phyloP scores from a whole-genome alignment of 2,888 invertebrate species.

The Pasiphila rectangulata region DNA sequence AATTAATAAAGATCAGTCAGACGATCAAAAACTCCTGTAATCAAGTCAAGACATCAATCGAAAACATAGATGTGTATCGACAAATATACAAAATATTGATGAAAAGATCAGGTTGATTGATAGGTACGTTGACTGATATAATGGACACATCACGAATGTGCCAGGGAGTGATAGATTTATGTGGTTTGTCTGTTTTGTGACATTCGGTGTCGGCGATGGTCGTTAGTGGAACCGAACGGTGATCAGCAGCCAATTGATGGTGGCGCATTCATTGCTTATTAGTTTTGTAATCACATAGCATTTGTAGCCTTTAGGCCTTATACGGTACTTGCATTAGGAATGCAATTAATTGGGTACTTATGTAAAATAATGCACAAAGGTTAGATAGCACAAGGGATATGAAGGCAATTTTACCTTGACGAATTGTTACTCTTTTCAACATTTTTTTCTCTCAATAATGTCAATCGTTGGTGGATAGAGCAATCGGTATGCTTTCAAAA shows the following conservation, averaged over 20 bases:
- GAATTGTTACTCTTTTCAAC: no score
- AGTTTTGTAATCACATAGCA: slow-evolving; percentile 2
- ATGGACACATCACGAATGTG: slow-evolving; percentile 66
- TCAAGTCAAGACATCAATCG: background rate
- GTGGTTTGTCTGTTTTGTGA: slow-evolving; percentile 48
- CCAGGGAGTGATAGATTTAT: slow-evolving; percentile 54
- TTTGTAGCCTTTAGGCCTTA: background rate
- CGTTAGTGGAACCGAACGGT: slow-evolving; percentile 41
- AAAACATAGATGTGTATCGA: slow-evolving; percentile 15
- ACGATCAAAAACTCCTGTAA: no score
- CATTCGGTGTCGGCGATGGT: slow-evolving; percentile 44
- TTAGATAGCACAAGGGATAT: no score
- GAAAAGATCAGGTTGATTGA: slow-evolving; percentile 59
- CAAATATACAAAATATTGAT: slow-evolving; percentile 31
- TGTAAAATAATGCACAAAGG: no score
- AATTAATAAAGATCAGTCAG: no score
- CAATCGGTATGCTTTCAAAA: no score
- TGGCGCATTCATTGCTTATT: slow-evolving; percentile 13
- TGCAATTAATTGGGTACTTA: no score
- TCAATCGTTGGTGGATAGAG: no score
- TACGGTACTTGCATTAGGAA: no score
- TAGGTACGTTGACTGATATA: slow-evolving; percentile 48
- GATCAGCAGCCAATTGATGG: slow-evolving; percentile 41
- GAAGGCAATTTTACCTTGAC: no score
- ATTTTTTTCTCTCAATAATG: no score